phyloP scores from a whole-genome alignment of 2,888 invertebrate genomes.

The Pterobdella sp. region DNA sequence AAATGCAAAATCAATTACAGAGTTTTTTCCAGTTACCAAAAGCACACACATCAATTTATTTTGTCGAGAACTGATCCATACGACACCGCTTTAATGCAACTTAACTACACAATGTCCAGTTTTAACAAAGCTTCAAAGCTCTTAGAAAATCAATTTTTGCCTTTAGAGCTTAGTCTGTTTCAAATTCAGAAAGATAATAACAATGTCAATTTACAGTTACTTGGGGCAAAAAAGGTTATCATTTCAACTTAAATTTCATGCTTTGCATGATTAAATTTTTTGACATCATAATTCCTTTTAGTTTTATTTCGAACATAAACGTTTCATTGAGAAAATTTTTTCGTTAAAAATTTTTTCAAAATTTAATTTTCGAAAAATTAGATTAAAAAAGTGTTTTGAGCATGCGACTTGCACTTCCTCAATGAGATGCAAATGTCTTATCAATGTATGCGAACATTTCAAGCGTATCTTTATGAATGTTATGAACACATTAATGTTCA shows the following conservation, averaged over 20 bases:
- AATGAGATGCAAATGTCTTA: not conserved
- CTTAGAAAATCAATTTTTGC: slow-evolving; percentile 34
- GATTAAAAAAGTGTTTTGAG: too few species aligned
- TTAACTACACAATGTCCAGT: slow-evolving; percentile 36
- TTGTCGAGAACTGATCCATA: slow-evolving; percentile 26
- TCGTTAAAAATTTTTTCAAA: too few species aligned
- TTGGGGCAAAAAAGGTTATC: slow-evolving; percentile 36
- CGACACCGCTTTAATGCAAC: slow-evolving; percentile 38
- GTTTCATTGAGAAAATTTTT: too few species aligned
- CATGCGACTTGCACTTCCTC: too few species aligned
- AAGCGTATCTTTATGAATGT: not conserved
- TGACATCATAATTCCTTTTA: too few species aligned
- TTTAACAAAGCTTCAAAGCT: slow-evolving; percentile 36
- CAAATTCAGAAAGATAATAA: slow-evolving; percentile 33
- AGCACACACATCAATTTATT: not conserved
- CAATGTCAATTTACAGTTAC: slow-evolving; percentile 34
- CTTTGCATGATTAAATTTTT: too few species aligned
- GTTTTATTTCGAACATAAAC: too few species aligned
- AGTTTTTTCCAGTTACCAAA: not conserved
- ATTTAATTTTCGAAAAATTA: too few species aligned
- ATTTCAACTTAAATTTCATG: too few species aligned
- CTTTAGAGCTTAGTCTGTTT: slow-evolving; percentile 35
- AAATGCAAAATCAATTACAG: not conserved
- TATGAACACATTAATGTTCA: too few species aligned
- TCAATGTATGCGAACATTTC: not conserved